A percentile compares a stretch with the other conserved stretches of the same genome.
Conservation (phyloP, 1,140 invertebrate species). For the Euschistus heros region DNA sequence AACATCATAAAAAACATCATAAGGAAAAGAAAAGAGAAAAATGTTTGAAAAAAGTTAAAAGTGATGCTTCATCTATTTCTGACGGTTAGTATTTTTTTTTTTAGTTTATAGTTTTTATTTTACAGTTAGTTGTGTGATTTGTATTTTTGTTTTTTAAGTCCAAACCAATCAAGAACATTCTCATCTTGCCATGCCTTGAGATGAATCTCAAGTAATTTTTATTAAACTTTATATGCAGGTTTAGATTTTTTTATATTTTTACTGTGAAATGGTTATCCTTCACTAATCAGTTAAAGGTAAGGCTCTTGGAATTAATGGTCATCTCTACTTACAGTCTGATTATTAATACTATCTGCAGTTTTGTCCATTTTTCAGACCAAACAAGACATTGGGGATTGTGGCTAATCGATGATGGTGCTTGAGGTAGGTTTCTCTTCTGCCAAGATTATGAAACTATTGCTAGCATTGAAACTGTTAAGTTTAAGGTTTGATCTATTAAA, state of each 20-base stretch:
- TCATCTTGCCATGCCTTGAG: constrained; percentile 22
- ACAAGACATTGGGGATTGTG: neutral
- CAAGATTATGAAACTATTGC: neutral
- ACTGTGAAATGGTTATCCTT: neutral
- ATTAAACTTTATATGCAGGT: neutral
- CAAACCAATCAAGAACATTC: neutral
- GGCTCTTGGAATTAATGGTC: neutral
- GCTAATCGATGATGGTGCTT: neutral
- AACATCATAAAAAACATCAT: constrained; percentile 47
- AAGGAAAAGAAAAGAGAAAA: constrained; percentile 46
- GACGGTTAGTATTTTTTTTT: constrained; percentile 40
- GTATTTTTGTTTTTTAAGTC: constrained; percentile 3
- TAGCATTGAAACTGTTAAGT: too few species aligned
- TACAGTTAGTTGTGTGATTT: constrained; percentile 11
- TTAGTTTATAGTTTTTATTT: constrained; percentile 20
- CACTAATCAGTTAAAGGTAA: neutral
- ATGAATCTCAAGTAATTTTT: too few species aligned
- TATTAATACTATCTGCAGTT: constrained; percentile 27
- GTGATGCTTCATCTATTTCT: constrained; percentile 40
- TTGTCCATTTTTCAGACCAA: constrained; percentile 28
- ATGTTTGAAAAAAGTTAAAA: constrained; percentile 27
- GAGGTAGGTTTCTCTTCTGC: constrained; percentile 1
- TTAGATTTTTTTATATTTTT: constrained; percentile 4
- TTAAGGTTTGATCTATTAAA: neutral
- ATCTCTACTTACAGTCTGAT: neutral